A percentile compares a stretch with the other conserved stretches of the same genome.
These are phyloP conservation scores for Xenopus borealis DNA, from an alignment of 2,113 vertebrate species.

Conservation along the genomic window DNA sequence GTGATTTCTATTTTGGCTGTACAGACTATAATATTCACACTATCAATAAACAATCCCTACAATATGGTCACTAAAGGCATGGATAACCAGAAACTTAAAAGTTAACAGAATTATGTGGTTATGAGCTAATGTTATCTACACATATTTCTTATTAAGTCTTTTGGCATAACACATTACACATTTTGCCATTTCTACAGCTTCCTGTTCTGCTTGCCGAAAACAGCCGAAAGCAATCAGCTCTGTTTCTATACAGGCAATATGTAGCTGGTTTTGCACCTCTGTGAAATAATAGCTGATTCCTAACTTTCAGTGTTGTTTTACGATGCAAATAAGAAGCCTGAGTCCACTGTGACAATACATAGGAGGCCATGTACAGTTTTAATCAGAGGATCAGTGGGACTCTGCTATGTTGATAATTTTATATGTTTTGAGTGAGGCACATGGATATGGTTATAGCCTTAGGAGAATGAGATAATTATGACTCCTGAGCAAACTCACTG, in stretches of 20 bases:
- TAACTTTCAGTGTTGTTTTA: slow-evolving; percentile 1
- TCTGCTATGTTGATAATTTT: too few species aligned
- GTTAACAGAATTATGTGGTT: not conserved
- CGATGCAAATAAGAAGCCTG: slow-evolving; percentile 1
- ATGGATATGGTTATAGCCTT: too few species aligned
- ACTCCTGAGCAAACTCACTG: too few species aligned
- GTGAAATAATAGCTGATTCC: slow-evolving; percentile 25
- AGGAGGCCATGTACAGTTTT: too few species aligned
- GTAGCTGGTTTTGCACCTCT: slow-evolving; percentile 20
- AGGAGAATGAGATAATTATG: too few species aligned
- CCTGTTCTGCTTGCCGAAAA: slow-evolving; percentile 36
- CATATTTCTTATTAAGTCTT: slow-evolving; percentile 5
- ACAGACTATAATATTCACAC: too few species aligned
- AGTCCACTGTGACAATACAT: slow-evolving; percentile 31
- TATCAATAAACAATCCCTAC: too few species aligned
- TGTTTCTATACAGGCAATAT: slow-evolving; percentile 32
- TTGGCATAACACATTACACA: slow-evolving; percentile 26
- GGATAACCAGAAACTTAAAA: not conserved
- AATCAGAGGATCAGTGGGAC: not conserved
- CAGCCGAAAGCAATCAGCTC: slow-evolving; percentile 33
- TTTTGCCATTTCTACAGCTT: slow-evolving; percentile 37
- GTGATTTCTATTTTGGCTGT: too few species aligned
- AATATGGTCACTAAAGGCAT: too few species aligned
- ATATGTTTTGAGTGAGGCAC: too few species aligned
- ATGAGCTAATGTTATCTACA: not conserved